phyloP scores from a whole-genome alignment of 2,113 vertebrate genomes.

The Corvus cornix region DNA sequence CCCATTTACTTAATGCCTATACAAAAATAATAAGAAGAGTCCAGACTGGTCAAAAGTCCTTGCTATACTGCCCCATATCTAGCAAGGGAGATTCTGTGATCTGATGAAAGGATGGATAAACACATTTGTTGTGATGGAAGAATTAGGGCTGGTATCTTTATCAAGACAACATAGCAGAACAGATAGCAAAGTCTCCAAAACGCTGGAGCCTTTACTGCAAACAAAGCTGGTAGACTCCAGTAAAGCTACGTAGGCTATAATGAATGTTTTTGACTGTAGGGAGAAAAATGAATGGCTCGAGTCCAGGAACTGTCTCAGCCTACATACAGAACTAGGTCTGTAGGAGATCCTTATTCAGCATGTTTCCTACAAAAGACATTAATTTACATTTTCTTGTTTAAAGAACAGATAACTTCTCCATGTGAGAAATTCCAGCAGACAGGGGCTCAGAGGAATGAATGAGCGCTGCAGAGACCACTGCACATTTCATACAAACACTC shows the following conservation, averaged over 20 bases:
- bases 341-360: slow-evolving; percentile 50
- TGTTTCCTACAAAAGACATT: not conserved
- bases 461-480: not conserved
- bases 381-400: slow-evolving; percentile 41
- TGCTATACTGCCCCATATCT: not conserved
- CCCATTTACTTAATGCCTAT: not conserved
- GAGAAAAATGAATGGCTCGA: slow-evolving; percentile 31
- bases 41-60: not conserved
- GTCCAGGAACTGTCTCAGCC: slow-evolving; percentile 37
- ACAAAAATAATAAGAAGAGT: not conserved
- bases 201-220: not conserved
- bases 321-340: slow-evolving; percentile 19
- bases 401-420: not conserved
- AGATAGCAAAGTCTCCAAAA: not conserved
- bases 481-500: not conserved
- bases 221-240: slow-evolving; percentile 18
- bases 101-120: not conserved
- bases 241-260: slow-evolving; percentile 11
- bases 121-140: not conserved
- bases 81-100: not conserved
- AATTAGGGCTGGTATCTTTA: not conserved
- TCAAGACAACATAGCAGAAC: not conserved
- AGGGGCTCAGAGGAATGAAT: not conserved
- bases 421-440: not conserved
- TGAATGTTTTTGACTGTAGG: not conserved